Base-by-base conservation (phyloP, 2,888 invertebrate genomes). In the Gastrophysa polygoni region DNA sequence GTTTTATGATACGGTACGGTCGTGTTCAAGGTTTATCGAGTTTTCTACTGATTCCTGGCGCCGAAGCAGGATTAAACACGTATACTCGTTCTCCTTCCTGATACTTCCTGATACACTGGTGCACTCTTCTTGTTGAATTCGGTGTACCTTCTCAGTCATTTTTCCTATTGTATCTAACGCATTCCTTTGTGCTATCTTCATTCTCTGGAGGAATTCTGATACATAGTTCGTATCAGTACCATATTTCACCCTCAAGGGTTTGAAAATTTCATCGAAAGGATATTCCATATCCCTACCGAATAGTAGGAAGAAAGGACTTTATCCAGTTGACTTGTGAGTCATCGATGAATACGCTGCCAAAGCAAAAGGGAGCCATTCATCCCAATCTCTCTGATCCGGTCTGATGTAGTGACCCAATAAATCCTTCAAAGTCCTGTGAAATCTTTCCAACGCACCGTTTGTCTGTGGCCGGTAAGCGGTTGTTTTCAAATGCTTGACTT, bases 311-410 rank as follows among this genome's bases (percentile, higher is more conserved):
- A 64, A 67, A 0, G 72, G 71, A 6, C 64, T 68, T 14, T 71
- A 61, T 7, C 67, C 68, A 6, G 71, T 72, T 3, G 71, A 59
- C 16, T 58, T 57, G 54, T 73, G 71, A 3, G 64, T 63, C n/a
- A n/a, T n/a, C 6, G 64, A 52, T 7, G 65, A 34, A 38, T 69
- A 69, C 1, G 72, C 69, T 57, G 73, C 68, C 38, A 74, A 38
- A 1, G 70, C 71, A 48, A 64, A 71, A 5, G 72, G 73, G 17
- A 77, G 18, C 71, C 70, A 72, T 11, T 64, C 47, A 44, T 75
- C 73, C 73, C 75, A 77, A 58, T 77, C 70, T 17, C 55, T 32
- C 46, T 71, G 71, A 21, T 73, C 66, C n/a, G 64, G 29, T 5
- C 59, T 44, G 0, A 76, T 68, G 49, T 71, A 74, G 56, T 73